Conservation (phyloP, 2,797 vertebrate species). For the Mormyrops boulengeri region DNA sequence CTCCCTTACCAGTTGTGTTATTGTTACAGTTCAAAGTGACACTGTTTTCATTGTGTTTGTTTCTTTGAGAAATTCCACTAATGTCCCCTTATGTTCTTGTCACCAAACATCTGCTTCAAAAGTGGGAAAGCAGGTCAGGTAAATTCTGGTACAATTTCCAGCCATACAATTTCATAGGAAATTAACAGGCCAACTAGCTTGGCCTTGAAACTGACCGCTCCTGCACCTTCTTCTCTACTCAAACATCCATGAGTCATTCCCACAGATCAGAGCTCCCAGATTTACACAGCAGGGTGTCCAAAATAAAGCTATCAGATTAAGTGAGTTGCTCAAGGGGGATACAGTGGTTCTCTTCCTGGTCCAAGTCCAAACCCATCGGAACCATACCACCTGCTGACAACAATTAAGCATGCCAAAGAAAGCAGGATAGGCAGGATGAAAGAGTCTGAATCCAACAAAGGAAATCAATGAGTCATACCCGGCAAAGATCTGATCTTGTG, state of each 20-base stretch:
- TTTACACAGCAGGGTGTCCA: neutral
- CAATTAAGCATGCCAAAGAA: neutral
- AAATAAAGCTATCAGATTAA: neutral
- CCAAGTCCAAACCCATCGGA: neutral
- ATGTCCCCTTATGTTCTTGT: neutral
- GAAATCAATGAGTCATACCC: neutral
- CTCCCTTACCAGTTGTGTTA: slow-evolving; percentile 10
- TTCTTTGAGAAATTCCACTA: neutral
- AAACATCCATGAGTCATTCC: neutral
- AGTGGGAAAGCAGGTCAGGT: neutral
- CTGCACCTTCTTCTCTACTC: neutral
- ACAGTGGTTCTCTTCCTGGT: neutral
- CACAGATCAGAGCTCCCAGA: neutral
- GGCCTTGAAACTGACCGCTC: neutral
- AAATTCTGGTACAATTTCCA: neutral
- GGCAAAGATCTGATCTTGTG: neutral
- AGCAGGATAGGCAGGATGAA: neutral
- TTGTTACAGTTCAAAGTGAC: neutral
- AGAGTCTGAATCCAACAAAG: neutral
- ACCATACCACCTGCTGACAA: neutral
- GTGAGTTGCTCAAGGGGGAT: neutral
- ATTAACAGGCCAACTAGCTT: neutral
- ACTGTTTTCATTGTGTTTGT: neutral
- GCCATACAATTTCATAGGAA: neutral
- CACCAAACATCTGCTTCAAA: neutral